phyloP scores from a whole-genome alignment of 2,888 invertebrate genomes.

The Ceramica pisi region DNA sequence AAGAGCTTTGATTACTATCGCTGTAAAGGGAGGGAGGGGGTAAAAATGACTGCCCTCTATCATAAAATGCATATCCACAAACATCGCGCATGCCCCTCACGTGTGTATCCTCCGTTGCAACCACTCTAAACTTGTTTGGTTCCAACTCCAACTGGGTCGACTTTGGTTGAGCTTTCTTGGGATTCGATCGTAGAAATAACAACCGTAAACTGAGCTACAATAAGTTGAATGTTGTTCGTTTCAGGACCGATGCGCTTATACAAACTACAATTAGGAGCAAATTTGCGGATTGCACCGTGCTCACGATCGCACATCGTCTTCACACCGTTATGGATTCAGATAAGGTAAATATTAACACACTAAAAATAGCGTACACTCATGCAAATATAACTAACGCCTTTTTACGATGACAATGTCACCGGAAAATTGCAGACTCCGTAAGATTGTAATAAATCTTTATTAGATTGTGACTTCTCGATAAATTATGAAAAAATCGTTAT shows the following conservation, averaged over 20 bases:
- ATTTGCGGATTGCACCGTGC: constrained; percentile 94
- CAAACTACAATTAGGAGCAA: constrained; percentile 94
- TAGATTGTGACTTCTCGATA: too few relatives aligned
- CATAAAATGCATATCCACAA: too few relatives aligned
- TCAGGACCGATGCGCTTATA: constrained; percentile 94
- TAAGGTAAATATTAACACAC: constrained; percentile 84
- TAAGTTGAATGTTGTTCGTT: constrained; percentile 71
- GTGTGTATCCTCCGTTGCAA: too few relatives aligned
- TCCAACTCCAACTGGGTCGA: background rate
- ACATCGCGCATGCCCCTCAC: too few relatives aligned
- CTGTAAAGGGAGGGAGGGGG: too few relatives aligned
- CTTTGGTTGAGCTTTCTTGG: background rate
- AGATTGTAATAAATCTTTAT: too few relatives aligned
- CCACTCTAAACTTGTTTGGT: too few relatives aligned
- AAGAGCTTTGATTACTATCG: too few relatives aligned
- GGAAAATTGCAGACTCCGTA: too few relatives aligned
- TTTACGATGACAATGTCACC: too few relatives aligned
- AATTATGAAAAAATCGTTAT: too few relatives aligned
- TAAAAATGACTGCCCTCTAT: too few relatives aligned
- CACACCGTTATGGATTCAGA: constrained; percentile 97
- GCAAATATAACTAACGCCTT: background rate
- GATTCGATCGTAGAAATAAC: background rate
- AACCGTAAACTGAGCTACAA: background rate
- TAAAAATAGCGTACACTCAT: background rate
- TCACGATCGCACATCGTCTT: constrained; percentile 96